Conservation (phyloP, 2,888 invertebrate genomes). For the Hypolimnas misippus region DNA sequence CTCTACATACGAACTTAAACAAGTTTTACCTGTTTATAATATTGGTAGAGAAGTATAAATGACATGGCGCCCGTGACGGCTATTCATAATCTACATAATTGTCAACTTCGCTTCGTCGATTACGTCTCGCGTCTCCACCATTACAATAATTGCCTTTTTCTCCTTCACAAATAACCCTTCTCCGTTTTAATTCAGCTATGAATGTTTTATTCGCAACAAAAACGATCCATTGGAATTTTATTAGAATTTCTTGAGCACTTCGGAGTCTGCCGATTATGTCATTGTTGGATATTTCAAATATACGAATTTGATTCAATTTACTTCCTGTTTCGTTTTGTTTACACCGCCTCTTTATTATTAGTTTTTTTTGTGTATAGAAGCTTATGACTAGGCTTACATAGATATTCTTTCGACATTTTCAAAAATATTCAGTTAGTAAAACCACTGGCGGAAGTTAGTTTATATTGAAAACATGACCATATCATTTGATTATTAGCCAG, state of each 20-base stretch:
- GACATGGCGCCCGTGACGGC: too few species aligned
- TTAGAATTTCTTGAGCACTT: slow-evolving; percentile 33
- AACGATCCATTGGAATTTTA: slow-evolving; percentile 35
- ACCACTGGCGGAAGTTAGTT: too few species aligned
- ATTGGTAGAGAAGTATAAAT: too few species aligned
- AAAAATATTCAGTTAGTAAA: too few species aligned
- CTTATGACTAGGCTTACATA: too few species aligned
- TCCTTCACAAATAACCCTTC: slow-evolving; percentile 53
- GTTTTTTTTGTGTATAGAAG: too few species aligned
- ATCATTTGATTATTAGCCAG: too few species aligned
- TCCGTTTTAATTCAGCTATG: slow-evolving; percentile 57
- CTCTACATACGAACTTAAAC: too few species aligned
- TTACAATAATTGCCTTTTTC: slow-evolving; percentile 68
- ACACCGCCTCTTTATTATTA: not conserved
- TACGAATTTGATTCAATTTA: not conserved
- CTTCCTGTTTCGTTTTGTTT: not conserved
- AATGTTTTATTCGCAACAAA: slow-evolving; percentile 50
- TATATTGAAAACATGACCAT: too few species aligned
- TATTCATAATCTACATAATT: slow-evolving; percentile 49
- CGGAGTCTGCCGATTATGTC: slow-evolving; percentile 15
- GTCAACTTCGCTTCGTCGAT: slow-evolving; percentile 45
- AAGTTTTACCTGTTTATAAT: too few species aligned
- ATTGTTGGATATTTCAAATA: slow-evolving; percentile 12
- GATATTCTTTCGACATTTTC: too few species aligned
- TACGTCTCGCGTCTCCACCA: slow-evolving; percentile 48